Evolutionary conservation across 2,888 invertebrate genomes (phyloP).

Genomic region (Melieria omissa): DNA sequence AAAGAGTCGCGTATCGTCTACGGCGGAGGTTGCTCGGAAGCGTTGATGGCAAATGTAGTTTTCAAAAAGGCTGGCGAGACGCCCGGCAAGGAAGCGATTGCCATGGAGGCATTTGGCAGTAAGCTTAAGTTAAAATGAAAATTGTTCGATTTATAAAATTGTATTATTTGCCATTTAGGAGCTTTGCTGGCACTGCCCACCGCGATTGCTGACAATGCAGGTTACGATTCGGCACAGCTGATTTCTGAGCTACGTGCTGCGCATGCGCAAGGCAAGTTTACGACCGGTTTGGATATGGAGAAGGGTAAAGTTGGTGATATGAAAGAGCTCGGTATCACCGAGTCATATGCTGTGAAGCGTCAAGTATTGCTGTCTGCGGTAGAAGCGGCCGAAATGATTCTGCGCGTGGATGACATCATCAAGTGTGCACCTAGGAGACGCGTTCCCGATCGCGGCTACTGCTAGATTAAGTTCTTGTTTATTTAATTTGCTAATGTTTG

Average conservation of each 20-base stretch:
- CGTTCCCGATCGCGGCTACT: constrained; percentile 81
- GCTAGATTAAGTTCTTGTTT: constrained; percentile 50
- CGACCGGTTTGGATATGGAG: constrained; percentile 82
- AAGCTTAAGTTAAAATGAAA: constrained; percentile 43
- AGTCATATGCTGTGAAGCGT: constrained; percentile 96
- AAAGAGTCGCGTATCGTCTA: constrained; percentile 91
- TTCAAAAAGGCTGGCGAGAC: constrained; percentile 84
- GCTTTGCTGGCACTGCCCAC: constrained; percentile 92
- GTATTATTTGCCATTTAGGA: constrained; percentile 49
- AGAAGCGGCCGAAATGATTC: constrained; percentile 98
- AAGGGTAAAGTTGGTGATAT: constrained; percentile 90
- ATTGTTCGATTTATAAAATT: background rate
- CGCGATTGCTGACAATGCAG: constrained; percentile 98
- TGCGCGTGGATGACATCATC: constrained; percentile 97
- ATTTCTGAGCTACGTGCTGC: constrained; percentile 91
- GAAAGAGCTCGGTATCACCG: constrained; percentile 90
- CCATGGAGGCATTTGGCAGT: constrained; percentile 94
- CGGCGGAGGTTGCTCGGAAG: constrained; percentile 95
- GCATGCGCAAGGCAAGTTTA: constrained; percentile 85
- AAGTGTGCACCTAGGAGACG: constrained; percentile 90
- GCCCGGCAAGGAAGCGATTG: constrained; percentile 96
- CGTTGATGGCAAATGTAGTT: constrained; percentile 96
- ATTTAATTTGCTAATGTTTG: constrained; percentile 16
- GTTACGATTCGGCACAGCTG: constrained; percentile 96
- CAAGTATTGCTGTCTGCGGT: constrained; percentile 94